Percentiles rank a stretch among this genome's conserved stretches.
Conservation (phyloP, 2,888 invertebrate genomes). For the Boloria selene region DNA sequence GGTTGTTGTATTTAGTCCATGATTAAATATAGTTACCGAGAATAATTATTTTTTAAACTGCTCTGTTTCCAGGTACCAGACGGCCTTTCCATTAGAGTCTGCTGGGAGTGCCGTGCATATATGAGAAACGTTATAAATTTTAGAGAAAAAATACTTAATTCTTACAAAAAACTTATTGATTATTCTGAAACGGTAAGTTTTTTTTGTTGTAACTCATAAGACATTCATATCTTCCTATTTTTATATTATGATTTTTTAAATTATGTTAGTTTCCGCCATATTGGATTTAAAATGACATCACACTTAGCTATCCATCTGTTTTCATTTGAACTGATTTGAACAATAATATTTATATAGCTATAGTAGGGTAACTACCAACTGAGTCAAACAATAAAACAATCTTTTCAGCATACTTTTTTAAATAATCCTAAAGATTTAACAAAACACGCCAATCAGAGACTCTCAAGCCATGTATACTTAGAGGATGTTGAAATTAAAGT, state of each 20-base stretch:
- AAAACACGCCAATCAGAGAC: constrained; percentile 42
- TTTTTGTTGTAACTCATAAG: not conserved
- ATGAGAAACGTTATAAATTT: constrained; percentile 51
- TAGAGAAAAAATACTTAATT: constrained; percentile 51
- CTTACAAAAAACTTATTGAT: constrained; percentile 58
- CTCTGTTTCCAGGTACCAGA: constrained; percentile 61
- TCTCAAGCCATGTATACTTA: constrained; percentile 33
- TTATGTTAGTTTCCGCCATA: too few species aligned
- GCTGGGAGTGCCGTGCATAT: constrained; percentile 70
- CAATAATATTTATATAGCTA: too few species aligned
- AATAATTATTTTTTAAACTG: constrained; percentile 30
- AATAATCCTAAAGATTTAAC: constrained; percentile 62
- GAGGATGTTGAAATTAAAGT: not conserved
- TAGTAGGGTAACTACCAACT: too few species aligned
- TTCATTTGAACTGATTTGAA: too few species aligned
- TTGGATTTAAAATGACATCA: too few species aligned
- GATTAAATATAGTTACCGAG: not conserved
- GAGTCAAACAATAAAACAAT: too few species aligned
- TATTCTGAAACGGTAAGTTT: constrained; percentile 63
- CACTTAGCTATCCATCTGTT: too few species aligned
- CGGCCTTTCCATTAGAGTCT: constrained; percentile 64
- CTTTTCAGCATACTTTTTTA: constrained; percentile 64
- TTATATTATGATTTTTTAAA: too few species aligned
- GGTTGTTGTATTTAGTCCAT: too few species aligned
- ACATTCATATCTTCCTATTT: not conserved